Percentiles rank a stretch among this genome's conserved stretches.
Evolutionary conservation across 2,888 invertebrate species (phyloP).

Genomic region (Charanyca ferruginea): DNA sequence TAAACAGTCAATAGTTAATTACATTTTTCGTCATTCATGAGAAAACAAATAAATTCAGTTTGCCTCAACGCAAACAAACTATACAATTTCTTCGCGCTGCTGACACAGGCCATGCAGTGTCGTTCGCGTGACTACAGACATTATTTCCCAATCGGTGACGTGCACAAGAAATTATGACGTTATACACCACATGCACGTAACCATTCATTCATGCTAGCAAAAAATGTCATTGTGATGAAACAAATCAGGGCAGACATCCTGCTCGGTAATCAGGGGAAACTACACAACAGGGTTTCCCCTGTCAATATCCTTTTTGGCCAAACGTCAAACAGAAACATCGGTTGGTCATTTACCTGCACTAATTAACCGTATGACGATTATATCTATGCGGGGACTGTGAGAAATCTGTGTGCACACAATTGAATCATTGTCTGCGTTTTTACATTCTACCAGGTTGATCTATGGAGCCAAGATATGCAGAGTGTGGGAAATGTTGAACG

Average conservation of each 20-base stretch:
- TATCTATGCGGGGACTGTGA: constrained; percentile 87
- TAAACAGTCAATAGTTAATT: constrained; percentile 17
- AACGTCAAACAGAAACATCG: constrained; percentile 71
- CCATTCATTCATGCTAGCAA: constrained; percentile 79
- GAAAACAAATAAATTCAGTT: constrained; percentile 32
- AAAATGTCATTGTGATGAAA: constrained; percentile 75
- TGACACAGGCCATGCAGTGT: constrained; percentile 63
- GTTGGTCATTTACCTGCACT: constrained; percentile 89
- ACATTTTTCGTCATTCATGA: constrained; percentile 35
- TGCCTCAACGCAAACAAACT: constrained; percentile 29
- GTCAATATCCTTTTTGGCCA: constrained; percentile 48
- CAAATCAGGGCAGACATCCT: constrained; percentile 77
- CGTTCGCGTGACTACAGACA: constrained; percentile 79
- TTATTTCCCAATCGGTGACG: constrained; percentile 84
- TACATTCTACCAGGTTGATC: constrained; percentile 88
- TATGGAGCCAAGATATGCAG: constrained; percentile 90
- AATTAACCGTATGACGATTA: constrained; percentile 87
- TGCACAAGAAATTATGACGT: constrained; percentile 83
- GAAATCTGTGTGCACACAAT: constrained; percentile 90
- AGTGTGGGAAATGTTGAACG: constrained; percentile 86
- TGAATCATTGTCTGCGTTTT: constrained; percentile 90
- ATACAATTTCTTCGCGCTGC: constrained; percentile 58
- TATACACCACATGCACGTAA: constrained; percentile 73
- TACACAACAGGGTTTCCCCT: constrained; percentile 47
- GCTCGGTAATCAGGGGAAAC: constrained; percentile 69